Evolutionary conservation across 2,113 vertebrate species (phyloP), one percentile per base, ranked within the genome.

Genomic region (Falco punctatus): DNA sequence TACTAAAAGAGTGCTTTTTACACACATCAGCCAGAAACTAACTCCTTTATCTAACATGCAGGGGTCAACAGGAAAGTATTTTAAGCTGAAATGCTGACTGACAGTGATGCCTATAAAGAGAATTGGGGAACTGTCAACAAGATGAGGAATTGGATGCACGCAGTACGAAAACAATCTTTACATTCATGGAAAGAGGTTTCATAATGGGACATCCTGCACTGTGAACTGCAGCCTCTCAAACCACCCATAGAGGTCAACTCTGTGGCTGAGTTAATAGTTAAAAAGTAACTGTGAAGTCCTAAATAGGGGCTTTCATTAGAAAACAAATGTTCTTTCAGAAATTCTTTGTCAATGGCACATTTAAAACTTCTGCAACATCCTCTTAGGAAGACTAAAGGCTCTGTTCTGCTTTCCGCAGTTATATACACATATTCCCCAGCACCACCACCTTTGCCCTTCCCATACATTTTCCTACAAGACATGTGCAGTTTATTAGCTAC

Each of bases 241-340:
- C 42, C 2, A 3, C 79, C 57, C 64, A 6, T 3, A 83, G 58
- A 90, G 91, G 94, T 96, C 95, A 94, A 32, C 55, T 11, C 70
- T 10, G n/a, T 0, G 28, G 51, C 79, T 9, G 66, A 89, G 58
- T 59, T 52, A 70, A 69, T 19, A 70, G 83, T 69, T 80, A 38
- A 80, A 89, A 94, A 83, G 57, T 67, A 79, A 62, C 78, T 72
- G 75, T 26, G 67, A 86, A 64, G 51, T 59, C 59, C 84, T 92
- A 49, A 97, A 97, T 67, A 40, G 91, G 24, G 49, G 21, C 94
- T 94, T 96, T 97, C 93, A 96, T 16, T 64, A 26, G 93, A 35
- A 88, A 88, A 96, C 91, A 97, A 86, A 90, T 17, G 64, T 67
- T 67, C 97, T 86, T 94, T 97, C 89, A 96, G 54, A 48, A 55